phyloP scores from a whole-genome alignment of 2,113 vertebrate species.

The Ardeotis arabs region DNA sequence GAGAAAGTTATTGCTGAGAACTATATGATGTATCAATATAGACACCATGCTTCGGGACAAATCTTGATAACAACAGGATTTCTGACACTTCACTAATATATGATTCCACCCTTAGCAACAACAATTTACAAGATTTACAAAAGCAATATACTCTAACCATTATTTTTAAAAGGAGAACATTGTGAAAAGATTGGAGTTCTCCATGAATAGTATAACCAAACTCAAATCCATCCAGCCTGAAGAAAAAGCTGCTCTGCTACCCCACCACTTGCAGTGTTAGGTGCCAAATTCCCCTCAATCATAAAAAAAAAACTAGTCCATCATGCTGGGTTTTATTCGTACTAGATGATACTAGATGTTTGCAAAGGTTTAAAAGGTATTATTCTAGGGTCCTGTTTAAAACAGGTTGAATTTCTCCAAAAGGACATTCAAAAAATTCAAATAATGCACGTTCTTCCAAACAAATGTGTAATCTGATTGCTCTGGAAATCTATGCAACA shows the following conservation, averaged over 20 bases:
- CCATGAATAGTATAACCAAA: neutral
- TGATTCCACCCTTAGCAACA: neutral
- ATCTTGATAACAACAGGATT: neutral
- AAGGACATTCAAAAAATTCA: accelerated
- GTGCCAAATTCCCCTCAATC: neutral
- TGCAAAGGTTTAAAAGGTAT: neutral
- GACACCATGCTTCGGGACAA: neutral
- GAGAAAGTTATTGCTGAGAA: neutral
- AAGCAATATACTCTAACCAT: accelerated
- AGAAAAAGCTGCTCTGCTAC: neutral
- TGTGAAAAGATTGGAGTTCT: neutral
- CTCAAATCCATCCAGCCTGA: neutral
- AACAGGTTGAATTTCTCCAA: neutral
- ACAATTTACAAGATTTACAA: neutral
- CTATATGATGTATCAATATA: neutral
- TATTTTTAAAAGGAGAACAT: neutral
- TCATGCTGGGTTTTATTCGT: neutral
- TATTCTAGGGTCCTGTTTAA: neutral
- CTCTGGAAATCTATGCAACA: neutral
- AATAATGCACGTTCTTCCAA: neutral
- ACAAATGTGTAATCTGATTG: neutral
- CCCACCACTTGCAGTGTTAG: neutral
- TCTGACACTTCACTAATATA: neutral
- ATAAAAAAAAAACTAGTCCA: neutral
- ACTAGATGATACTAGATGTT: neutral